Conservation (phyloP, 1,140 invertebrate species). For the Dysdera silvatica region DNA sequence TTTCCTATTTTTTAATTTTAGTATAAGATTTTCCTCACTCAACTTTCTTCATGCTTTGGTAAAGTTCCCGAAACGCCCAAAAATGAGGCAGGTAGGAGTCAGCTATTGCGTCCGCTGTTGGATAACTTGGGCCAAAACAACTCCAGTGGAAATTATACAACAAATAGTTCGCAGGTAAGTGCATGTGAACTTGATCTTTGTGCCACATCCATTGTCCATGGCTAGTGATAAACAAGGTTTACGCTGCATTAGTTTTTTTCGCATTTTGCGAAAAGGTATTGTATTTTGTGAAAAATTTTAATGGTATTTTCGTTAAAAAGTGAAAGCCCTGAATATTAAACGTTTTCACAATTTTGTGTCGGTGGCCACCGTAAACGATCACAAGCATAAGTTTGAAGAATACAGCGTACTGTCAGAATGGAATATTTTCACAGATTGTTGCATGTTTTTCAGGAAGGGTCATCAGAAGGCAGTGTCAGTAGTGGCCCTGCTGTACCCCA, state of each 20-base stretch:
- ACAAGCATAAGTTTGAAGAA: too few species aligned
- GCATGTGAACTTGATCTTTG: not conserved
- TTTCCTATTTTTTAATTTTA: not conserved
- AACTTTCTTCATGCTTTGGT: slow-evolving; percentile 11
- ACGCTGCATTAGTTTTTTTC: too few species aligned
- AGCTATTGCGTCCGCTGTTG: slow-evolving; percentile 13
- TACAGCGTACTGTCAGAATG: too few species aligned
- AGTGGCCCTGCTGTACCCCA: not conserved
- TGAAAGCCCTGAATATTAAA: too few species aligned
- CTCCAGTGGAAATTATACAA: slow-evolving; percentile 25
- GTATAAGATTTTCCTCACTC: slow-evolving; percentile 22
- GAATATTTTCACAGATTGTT: too few species aligned
- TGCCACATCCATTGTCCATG: too few species aligned
- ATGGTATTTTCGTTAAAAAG: too few species aligned
- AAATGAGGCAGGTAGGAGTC: not conserved
- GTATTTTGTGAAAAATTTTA: too few species aligned
- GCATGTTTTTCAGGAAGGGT: slow-evolving; percentile 3
- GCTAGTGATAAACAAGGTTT: too few species aligned
- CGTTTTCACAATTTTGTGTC: too few species aligned
- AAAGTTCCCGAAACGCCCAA: not conserved
- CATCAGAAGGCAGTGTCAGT: slow-evolving; percentile 16
- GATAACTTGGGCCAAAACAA: slow-evolving; percentile 15
- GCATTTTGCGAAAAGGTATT: too few species aligned
- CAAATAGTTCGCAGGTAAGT: slow-evolving; percentile 25
- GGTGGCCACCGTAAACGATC: too few species aligned